phyloP scores from a whole-genome alignment of 2,113 vertebrate species.

The Salvelinus namaycush region DNA sequence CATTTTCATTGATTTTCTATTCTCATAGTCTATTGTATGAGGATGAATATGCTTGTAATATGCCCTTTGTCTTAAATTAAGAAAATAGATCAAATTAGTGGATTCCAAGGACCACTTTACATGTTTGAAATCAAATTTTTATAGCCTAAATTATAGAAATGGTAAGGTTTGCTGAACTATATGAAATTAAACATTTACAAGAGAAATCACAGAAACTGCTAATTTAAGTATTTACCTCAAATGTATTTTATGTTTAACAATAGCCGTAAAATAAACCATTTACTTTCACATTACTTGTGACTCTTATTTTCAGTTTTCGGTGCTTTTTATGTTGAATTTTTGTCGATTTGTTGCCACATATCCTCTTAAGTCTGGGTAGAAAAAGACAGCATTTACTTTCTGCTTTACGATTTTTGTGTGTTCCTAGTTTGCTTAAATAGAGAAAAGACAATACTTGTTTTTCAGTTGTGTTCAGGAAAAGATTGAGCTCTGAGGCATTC shows the following conservation, averaged over 20 bases:
- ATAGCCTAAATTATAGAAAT: constrained; percentile 65
- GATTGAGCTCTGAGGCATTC: no score
- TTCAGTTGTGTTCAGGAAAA: no score
- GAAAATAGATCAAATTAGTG: constrained; percentile 52
- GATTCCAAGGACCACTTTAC: constrained; percentile 49
- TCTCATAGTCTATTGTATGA: constrained; percentile 63
- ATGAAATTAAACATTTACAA: constrained; percentile 38
- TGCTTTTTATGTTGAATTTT: constrained; percentile 6
- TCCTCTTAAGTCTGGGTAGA: no score
- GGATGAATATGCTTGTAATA: constrained; percentile 68
- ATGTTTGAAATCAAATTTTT: constrained; percentile 64
- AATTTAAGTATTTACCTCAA: constrained; percentile 19
- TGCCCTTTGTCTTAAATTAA: constrained; percentile 77
- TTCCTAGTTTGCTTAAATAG: no score
- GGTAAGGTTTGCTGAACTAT: constrained; percentile 29
- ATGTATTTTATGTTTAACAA: constrained; percentile 56
- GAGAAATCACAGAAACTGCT: constrained; percentile 33
- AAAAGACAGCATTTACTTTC: no score
- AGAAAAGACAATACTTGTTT: no score
- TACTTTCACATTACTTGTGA: constrained; percentile 30
- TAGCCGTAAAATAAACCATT: constrained; percentile 64
- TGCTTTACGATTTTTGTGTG: no score
- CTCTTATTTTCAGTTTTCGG: constrained; percentile 11
- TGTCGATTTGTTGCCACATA: neutral
- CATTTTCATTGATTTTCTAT: constrained; percentile 43